Conservation (phyloP, 2,888 invertebrate genomes). For the Polietes domitor region DNA sequence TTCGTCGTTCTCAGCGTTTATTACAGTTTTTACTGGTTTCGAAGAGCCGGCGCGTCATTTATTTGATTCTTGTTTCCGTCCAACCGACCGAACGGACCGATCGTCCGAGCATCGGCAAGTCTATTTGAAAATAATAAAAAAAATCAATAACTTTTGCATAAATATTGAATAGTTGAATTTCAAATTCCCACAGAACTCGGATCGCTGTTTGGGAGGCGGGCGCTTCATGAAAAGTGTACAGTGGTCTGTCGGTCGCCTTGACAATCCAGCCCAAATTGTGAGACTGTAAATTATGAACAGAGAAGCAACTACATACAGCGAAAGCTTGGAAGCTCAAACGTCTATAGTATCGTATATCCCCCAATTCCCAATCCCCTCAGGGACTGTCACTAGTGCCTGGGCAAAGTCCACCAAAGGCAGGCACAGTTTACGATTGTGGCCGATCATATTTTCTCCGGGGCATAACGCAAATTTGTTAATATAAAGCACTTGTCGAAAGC, state of each 20-base stretch:
- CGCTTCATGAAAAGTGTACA: too few relatives aligned
- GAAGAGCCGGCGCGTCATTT: neutral
- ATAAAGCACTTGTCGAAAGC: constrained; percentile 56
- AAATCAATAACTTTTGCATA: neutral
- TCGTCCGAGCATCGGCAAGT: neutral
- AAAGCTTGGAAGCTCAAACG: too few relatives aligned
- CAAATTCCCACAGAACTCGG: too few relatives aligned
- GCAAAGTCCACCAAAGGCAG: neutral
- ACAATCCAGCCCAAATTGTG: too few relatives aligned
- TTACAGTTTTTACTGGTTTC: constrained; percentile 17
- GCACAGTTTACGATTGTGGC: constrained; percentile 33
- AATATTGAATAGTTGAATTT: neutral
- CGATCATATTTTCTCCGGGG: constrained; percentile 32
- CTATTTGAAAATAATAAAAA: neutral
- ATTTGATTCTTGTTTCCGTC: neutral
- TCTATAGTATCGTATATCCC: too few relatives aligned
- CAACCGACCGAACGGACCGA: too few relatives aligned
- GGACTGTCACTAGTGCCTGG: constrained; percentile 51
- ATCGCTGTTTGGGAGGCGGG: too few relatives aligned
- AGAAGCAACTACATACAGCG: too few relatives aligned
- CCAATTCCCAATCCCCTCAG: too few relatives aligned
- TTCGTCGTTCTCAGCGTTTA: constrained; percentile 14
- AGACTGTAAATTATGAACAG: too few relatives aligned
- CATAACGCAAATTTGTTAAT: constrained; percentile 35
- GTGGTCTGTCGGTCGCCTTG: too few relatives aligned